These are phyloP conservation scores for Enteromius radiatus DNA, from an alignment of 2,797 vertebrate genomes.

Conservation along the genomic window DNA sequence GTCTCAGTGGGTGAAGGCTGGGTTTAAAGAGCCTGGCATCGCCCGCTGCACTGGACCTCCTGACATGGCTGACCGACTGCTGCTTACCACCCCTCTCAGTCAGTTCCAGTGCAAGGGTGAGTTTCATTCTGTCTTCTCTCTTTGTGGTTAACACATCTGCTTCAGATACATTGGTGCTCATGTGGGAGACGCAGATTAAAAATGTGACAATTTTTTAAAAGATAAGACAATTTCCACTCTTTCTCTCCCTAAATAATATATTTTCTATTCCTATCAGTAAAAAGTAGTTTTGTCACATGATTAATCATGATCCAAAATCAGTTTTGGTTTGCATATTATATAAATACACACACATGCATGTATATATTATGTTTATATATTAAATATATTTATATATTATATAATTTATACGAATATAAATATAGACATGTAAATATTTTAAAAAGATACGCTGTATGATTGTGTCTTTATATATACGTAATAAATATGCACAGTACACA, in stretches of 20 bases:
- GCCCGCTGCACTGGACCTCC: constrained; percentile 93
- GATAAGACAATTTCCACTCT: background rate
- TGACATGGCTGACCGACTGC: constrained; percentile 92
- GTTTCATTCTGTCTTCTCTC: background rate
- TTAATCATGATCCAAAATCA: no score
- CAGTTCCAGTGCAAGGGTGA: constrained; percentile 95
- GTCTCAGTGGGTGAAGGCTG: constrained; percentile 97
- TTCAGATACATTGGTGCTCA: background rate
- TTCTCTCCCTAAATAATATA: background rate
- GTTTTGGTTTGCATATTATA: no score
- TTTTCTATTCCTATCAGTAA: background rate
- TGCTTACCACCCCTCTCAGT: constrained; percentile 94
- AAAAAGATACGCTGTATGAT: no score
- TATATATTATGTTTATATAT: no score
- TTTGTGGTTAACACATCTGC: background rate
- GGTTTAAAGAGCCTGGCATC: constrained; percentile 97
- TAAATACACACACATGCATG: no score
- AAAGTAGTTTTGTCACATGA: background rate
- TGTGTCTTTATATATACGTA: no score
- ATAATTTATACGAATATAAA: no score
- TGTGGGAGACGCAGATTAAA: background rate
- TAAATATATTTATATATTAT: no score
- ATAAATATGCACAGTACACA: no score
- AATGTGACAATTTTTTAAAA: no score
- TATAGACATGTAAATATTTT: no score